phyloP scores from a whole-genome alignment of 1,140 invertebrate genomes.

The Fopius arisanus region DNA sequence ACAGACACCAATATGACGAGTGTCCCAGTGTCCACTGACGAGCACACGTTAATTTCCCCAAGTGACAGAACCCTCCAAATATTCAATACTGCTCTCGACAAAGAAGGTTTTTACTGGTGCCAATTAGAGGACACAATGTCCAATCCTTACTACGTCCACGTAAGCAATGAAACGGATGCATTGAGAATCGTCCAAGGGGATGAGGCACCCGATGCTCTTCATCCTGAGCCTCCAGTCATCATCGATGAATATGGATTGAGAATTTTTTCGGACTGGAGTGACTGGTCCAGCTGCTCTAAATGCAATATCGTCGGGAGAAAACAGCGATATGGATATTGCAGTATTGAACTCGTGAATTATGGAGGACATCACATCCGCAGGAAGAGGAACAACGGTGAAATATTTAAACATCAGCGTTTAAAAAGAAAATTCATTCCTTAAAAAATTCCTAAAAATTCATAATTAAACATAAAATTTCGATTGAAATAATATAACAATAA shows the following conservation, averaged over 20 bases:
- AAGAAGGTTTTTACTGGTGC: conserved; percentile 66
- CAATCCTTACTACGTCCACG: conserved; percentile 61
- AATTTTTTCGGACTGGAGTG: conserved; percentile 65
- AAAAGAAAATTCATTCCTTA: no score
- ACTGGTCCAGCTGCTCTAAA: conserved; percentile 71
- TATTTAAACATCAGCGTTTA: no score
- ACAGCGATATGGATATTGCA: conserved; percentile 68
- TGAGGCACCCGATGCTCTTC: conserved; percentile 38
- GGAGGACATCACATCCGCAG: background rate
- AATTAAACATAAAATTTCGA: no score
- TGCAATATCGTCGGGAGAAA: conserved; percentile 67
- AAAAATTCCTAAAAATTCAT: no score
- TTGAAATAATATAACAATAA: no score
- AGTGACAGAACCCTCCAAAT: conserved; percentile 60
- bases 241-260: conserved; percentile 53
- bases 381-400: conserved; percentile 14
- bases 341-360: conserved; percentile 48
- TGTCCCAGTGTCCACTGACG: conserved; percentile 48
- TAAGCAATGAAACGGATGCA: conserved; percentile 54
- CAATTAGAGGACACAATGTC: conserved; percentile 54
- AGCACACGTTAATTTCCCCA: conserved; percentile 58
- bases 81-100: conserved; percentile 58
- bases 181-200: conserved; percentile 45
- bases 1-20: conserved; percentile 37
- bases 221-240: conserved; percentile 42